A percentile compares a stretch with the other conserved stretches of the same genome.
Conservation (phyloP, 2,797 vertebrate species). For the Myotis daubentonii region DNA sequence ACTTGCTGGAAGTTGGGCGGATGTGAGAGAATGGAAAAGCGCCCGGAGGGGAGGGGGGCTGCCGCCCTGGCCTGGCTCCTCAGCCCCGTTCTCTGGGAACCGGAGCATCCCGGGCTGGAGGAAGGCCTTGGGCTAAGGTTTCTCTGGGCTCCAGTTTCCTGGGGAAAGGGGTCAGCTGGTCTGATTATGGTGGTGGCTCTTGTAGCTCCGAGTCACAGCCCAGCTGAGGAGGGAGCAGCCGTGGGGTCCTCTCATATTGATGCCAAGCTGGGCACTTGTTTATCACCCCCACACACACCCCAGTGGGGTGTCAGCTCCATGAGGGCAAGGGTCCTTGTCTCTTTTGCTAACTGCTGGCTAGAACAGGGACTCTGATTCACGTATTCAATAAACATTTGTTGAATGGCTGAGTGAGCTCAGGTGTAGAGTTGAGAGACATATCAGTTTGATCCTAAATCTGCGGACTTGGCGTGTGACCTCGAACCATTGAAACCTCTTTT, state of each 20-base stretch:
- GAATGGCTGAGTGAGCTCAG: neutral
- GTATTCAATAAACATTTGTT: neutral
- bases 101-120: accelerated
- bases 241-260: neutral
- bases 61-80: neutral
- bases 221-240: neutral
- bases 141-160: neutral
- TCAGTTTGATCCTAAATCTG: neutral
- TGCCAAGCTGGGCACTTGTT: neutral
- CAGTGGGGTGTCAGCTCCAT: neutral
- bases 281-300: neutral
- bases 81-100: neutral
- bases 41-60: neutral
- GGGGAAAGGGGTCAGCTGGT: neutral
- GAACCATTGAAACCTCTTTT: neutral
- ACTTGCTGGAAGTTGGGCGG: slow-evolving; percentile 2
- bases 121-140: neutral
- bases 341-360: too few species aligned
- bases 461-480: neutral
- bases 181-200: neutral
- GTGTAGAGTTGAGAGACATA: neutral
- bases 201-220: neutral
- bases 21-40: neutral
- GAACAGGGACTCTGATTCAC: neutral
- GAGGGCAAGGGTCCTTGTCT: neutral